Evolutionary conservation across 2,888 invertebrate genomes (phyloP).

Genomic region (Eumerus sabulonum): DNA sequence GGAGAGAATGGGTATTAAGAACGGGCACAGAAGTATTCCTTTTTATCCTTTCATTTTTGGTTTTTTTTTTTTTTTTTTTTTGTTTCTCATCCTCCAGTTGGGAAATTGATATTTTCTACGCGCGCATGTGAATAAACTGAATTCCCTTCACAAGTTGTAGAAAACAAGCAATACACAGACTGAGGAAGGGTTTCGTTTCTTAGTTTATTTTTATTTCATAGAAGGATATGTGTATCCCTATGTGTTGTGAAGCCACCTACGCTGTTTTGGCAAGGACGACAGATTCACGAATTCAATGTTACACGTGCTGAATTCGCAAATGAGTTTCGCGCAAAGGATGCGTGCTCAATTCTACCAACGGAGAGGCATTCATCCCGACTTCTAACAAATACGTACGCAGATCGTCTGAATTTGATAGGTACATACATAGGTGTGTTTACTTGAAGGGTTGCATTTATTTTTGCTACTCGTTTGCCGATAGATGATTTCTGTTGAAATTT

Average conservation of each 20-base stretch:
- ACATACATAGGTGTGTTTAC: too few species aligned
- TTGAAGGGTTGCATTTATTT: constrained; percentile 41
- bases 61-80: constrained; percentile 21
- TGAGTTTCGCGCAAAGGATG: constrained; percentile 18
- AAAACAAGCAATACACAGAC: constrained; percentile 6
- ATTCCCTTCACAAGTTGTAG: constrained; percentile 46
- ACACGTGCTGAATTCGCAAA: constrained; percentile 53
- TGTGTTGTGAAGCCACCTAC: constrained; percentile 9
- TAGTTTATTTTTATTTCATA: too few species aligned
- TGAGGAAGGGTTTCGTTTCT: constrained; percentile 43
- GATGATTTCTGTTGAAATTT: constrained; percentile 26
- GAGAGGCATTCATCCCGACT: constrained; percentile 1
- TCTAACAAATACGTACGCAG: too few species aligned
- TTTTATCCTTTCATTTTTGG: constrained; percentile 22
- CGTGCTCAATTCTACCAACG: constrained; percentile 27
- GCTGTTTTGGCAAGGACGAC: constrained; percentile 61
- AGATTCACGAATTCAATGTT: constrained; percentile 58
- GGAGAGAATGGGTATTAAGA: constrained; percentile 37
- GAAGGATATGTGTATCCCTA: not conserved
- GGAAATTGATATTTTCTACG: constrained; percentile 63
- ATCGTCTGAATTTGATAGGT: too few species aligned
- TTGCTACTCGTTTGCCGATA: not conserved
- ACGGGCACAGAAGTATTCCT: constrained; percentile 33
- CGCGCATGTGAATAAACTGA: constrained; percentile 63
- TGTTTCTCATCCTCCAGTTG: constrained; percentile 21